Evolutionary conservation across 2,888 invertebrate species (phyloP).

Genomic region (Calameuta filiformis): DNA sequence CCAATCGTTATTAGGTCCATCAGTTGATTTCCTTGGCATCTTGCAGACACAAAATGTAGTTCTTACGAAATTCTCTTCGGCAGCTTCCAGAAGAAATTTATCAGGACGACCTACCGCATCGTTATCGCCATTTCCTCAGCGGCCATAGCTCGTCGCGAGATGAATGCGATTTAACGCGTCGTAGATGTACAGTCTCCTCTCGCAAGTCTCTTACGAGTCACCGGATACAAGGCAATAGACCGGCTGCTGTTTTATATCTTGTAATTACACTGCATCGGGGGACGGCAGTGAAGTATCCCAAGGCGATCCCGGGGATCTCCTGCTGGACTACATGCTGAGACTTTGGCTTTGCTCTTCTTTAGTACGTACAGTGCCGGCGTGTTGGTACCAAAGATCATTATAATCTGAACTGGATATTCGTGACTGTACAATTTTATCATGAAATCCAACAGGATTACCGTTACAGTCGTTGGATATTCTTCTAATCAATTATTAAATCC

Average conservation of each 20-base stretch:
- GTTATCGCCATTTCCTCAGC: background rate
- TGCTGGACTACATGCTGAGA: background rate
- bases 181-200: slow-evolving; percentile 5
- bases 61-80: background rate
- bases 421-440: background rate
- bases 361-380: background rate
- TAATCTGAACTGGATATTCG: background rate
- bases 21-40: background rate
- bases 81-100: background rate
- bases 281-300: background rate
- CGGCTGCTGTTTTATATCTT: slow-evolving; percentile 32
- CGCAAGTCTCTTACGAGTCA: background rate
- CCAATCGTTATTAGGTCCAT: background rate
- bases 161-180: slow-evolving; percentile 3
- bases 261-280: slow-evolving; percentile 29
- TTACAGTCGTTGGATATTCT: background rate
- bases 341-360: background rate
- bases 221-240: slow-evolving; percentile 14
- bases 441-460: background rate
- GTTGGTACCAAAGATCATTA: background rate
- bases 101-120: background rate
- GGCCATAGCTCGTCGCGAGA: background rate
- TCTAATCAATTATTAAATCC: background rate
- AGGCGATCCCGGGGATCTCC: background rate
- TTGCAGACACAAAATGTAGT: background rate